Evolutionary conservation across 2,888 invertebrate species (phyloP), one percentile per base, ranked within the genome.

Genomic region (Brenthis daphne): DNA sequence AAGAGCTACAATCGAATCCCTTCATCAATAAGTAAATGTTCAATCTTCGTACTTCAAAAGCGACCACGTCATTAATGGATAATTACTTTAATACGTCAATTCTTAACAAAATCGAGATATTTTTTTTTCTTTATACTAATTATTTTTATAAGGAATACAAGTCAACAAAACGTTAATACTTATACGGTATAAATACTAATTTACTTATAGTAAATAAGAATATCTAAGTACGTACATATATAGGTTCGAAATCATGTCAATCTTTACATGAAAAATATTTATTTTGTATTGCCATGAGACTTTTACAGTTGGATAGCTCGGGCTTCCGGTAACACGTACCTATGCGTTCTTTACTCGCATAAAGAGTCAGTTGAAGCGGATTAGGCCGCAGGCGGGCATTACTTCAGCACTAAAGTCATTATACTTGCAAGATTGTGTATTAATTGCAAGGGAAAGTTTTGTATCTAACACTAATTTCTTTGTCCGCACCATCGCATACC

Each of bases 401-500:
- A 43, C 37, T 20, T 4, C 5, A 4, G 20, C 20, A 51, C 20
- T 11, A 20, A 20, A 20, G 53, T 53, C 29, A 55, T 57, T 48
- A 57, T 68, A 37, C 55, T 64, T 67, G 61, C 57, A 58, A 58
- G 66, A 54, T 55, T 56, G 58, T 60, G 24, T 58, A 68, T 70
- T 66, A 66, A 70, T 68, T 68, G 72, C 50, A 57, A 69, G 73
- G 65, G 74, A 74, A 75, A 74, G 75, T 75, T 73, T 64, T 63
- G 67, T 68, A 70, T 69, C 70, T 71, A 74, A 75, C 72, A 69
- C 70, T 74, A 73, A 74, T 74, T 84, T 84, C 85, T 85, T 83
- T 84, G 83, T 84, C 81, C 81, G 80, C 80, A 82, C 82, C 80
- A 84, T 84, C 83, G 85, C 86, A 87, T 88, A 85, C 85, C 87